Conservation (phyloP, 1,140 invertebrate genomes). For the Cepaea nemoralis region DNA sequence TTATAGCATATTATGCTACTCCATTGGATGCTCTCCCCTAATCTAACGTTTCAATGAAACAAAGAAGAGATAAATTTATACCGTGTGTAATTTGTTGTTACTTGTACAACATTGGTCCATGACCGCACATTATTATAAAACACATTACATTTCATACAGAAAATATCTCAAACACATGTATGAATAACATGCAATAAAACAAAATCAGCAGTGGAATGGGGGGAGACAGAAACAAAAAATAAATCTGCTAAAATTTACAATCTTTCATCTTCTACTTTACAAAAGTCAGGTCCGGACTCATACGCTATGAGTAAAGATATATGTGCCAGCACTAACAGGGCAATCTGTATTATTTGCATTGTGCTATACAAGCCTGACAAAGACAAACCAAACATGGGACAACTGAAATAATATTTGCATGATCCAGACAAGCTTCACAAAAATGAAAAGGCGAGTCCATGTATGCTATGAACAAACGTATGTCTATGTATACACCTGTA, state of each 20-base stretch:
- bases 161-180: neutral
- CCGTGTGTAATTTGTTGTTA: no score
- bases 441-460: neutral
- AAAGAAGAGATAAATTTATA: no score
- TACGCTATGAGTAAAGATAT: no score
- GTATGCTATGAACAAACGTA: neutral
- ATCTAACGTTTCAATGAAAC: neutral
- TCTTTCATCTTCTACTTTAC: neutral
- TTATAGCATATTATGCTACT: neutral
- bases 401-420: neutral
- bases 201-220: conserved; percentile 5
- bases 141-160: neutral
- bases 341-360: neutral
- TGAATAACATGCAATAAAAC: neutral
- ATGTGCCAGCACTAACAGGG: neutral
- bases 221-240: neutral
- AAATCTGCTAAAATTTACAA: neutral
- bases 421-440: neutral
- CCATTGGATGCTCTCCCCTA: neutral
- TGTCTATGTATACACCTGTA: neutral
- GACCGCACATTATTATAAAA: neutral
- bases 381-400: neutral
- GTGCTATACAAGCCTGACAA: neutral
- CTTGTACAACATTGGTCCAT: conserved; percentile 1
- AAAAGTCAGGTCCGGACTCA: neutral